Base-by-base conservation (phyloP, 1,140 invertebrate genomes). In the Drosophila repleta region DNA sequence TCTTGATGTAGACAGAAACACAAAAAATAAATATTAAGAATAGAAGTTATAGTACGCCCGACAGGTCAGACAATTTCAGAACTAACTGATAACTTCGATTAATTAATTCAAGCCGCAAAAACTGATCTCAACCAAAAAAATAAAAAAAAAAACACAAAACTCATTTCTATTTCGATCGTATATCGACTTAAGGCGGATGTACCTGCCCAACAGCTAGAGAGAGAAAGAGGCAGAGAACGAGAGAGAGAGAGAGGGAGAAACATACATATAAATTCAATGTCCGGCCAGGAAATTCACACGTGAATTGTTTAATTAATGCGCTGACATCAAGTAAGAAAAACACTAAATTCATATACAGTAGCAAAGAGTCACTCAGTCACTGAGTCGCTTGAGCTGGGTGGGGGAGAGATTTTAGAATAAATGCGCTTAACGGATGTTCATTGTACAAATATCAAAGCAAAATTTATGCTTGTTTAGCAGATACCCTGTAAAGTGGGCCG, bases 291-390 rank as follows among this genome's bases (percentile, higher is more conserved):
- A 76, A 79, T 79, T 79, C 76, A 79, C 76, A 79, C 73, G 76
- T 76, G 76, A 79, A 76, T 61, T 76, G 76, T 48, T 76, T 79
- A 72, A 79, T 76, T 79, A 79, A 79, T 75, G 35, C 63, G 55
- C 70, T 57, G 48, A 53, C 57, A 11, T 49, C 63, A 62, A 58
- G n/a, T 17, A 15, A 11, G 8, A 55, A 48, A 61, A 35, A 53
- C 8, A 20, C 17, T 6, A 45, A 57, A 49, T 17, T 45, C 0
- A 41, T 67, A 52, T 53, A 46, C 43, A 41, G 39, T 41, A 41
- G 39, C 39, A 17, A 6, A 15, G 39, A 41, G 39, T 41, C 39
- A 41, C 10, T 13, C 32, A 32, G 29, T 32, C 29, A 29, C 6
- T 35, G 11, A 35, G 3, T 11, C 10, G 32, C 32, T 35, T 11